phyloP scores from a whole-genome alignment of 2,113 vertebrate genomes.

The Tachysurus vachellii region DNA sequence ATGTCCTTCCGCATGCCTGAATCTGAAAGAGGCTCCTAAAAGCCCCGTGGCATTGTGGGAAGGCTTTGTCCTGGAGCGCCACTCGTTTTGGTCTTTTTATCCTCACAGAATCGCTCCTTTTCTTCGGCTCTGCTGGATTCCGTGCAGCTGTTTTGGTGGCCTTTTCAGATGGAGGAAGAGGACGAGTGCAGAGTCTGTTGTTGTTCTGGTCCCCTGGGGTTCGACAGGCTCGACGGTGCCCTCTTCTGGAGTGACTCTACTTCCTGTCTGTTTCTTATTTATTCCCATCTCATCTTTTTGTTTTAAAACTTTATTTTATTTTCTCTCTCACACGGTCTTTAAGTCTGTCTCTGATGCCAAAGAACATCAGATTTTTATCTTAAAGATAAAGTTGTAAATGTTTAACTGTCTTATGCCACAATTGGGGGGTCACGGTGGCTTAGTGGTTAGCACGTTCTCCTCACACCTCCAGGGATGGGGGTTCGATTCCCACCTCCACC shows the following conservation, averaged over 20 bases:
- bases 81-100: slow-evolving; percentile 69
- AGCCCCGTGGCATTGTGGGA: slow-evolving; percentile 63
- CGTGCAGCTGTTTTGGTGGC: slow-evolving; percentile 41
- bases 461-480: too few relatives aligned
- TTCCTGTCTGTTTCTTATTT: neutral
- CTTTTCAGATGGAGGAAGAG: slow-evolving; percentile 30
- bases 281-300: neutral
- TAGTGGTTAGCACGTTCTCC: too few relatives aligned
- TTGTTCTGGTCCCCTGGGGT: slow-evolving; percentile 18
- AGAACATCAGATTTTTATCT: neutral
- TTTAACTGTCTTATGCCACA: neutral
- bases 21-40: slow-evolving; percentile 67
- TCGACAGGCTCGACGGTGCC: slow-evolving; percentile 22
- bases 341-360: neutral
- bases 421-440: too few relatives aligned
- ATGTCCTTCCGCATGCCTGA: slow-evolving; percentile 76
- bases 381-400: neutral
- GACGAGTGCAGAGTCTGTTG: slow-evolving; percentile 30
- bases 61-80: slow-evolving; percentile 65
- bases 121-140: slow-evolving; percentile 34
- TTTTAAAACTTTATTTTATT: neutral
- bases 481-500: too few relatives aligned
- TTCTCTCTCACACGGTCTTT: slow-evolving; percentile 44
- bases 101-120: slow-evolving; percentile 32
- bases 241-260: slow-evolving; percentile 40